Conservation (phyloP, 2,888 invertebrate species). For the Macaria notata region DNA sequence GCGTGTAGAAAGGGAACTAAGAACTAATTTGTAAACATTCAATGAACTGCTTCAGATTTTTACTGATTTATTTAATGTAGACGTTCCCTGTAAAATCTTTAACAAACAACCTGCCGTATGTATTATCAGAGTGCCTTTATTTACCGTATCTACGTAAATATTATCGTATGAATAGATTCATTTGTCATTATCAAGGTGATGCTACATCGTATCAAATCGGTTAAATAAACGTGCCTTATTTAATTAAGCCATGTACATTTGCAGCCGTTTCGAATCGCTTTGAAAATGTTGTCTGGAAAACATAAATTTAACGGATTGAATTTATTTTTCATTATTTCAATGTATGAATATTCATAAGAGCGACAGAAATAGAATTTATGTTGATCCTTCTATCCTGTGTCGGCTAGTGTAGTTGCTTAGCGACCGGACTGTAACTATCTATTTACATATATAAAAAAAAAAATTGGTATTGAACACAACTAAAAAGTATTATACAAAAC, state of each 20-base stretch:
- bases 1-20: too few species aligned
- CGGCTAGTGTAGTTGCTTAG: too few species aligned
- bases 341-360: conserved; percentile 1
- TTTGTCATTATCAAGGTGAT: conserved; percentile 33
- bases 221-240: conserved; percentile 20
- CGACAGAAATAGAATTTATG: not conserved
- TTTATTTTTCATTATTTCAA: conserved; percentile 1
- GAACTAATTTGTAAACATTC: too few species aligned
- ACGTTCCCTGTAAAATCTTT: too few species aligned
- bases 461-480: too few species aligned
- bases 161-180: conserved; percentile 26
- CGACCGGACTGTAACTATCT: too few species aligned
- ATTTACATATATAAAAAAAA: too few species aligned
- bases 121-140: not conserved
- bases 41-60: too few species aligned
- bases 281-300: conserved; percentile 11
- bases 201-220: conserved; percentile 26
- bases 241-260: conserved; percentile 13
- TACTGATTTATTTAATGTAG: too few species aligned
- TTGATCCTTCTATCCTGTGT: not conserved
- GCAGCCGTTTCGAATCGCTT: conserved; percentile 18
- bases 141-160: conserved; percentile 24
- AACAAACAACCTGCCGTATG: too few species aligned
- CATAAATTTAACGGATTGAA: conserved; percentile 7
- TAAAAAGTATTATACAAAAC: too few species aligned